Conservation (phyloP, 2,797 vertebrate genomes). For the Pyrocephalus nanus region DNA sequence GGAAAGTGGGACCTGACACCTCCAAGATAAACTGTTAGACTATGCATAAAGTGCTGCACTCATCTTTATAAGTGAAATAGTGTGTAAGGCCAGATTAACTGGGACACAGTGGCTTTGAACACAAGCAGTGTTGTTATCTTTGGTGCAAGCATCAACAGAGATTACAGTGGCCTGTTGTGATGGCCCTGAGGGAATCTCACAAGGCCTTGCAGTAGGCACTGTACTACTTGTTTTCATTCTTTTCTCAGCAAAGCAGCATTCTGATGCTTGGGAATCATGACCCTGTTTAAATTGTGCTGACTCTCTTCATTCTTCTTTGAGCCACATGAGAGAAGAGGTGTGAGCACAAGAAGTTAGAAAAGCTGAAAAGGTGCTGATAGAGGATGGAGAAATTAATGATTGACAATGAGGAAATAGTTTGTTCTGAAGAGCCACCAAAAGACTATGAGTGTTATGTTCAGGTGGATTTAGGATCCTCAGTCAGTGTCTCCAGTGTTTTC, state of each 20-base stretch:
- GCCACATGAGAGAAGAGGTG: neutral
- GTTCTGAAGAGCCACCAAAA: neutral
- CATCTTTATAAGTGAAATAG: constrained; percentile 25
- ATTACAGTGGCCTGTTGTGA: neutral
- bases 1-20: neutral
- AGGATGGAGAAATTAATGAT: neutral
- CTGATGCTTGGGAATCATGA: neutral
- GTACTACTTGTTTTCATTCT: constrained; percentile 4
- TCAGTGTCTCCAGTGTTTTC: neutral
- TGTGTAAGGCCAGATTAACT: constrained; percentile 4
- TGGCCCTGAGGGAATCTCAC: neutral
- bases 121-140: constrained; percentile 37
- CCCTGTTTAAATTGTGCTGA: neutral
- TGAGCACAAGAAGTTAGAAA: neutral
- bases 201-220: neutral
- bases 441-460: accelerated
- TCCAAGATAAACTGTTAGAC: neutral
- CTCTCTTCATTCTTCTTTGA: neutral
- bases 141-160: constrained; percentile 20
- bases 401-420: neutral
- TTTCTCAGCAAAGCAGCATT: neutral
- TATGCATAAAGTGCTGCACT: constrained; percentile 15
- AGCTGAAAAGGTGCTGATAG: neutral
- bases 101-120: constrained; percentile 4
- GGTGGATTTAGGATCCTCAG: neutral